Evolutionary conservation across 2,113 vertebrate genomes (phyloP).

Genomic region (Pleuronectes platessa): DNA sequence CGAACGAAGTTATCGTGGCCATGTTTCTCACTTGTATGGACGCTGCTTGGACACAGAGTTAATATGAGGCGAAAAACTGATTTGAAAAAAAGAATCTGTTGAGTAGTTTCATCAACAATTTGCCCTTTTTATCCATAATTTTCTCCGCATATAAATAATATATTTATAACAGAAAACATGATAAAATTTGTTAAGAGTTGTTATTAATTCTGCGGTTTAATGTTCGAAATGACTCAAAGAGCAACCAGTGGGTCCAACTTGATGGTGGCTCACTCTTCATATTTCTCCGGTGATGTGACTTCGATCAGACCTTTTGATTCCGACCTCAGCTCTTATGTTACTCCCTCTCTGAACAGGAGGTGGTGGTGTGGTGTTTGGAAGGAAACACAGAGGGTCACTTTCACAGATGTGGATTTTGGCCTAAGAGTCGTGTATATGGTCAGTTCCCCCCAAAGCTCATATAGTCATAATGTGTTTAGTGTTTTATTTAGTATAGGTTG

Average conservation of each 20-base stretch:
- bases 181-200: neutral
- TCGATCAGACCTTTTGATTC: neutral
- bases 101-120: neutral
- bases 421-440: neutral
- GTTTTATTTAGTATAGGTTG: neutral
- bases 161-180: neutral
- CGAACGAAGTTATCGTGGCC: neutral
- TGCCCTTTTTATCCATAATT: neutral
- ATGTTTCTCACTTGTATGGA: neutral
- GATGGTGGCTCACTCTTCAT: neutral
- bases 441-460: neutral
- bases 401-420: too few relatives aligned
- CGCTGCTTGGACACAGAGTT: neutral
- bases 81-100: too few relatives aligned
- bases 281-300: neutral
- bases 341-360: slow-evolving; percentile 65
- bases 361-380: slow-evolving; percentile 59
- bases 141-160: neutral
- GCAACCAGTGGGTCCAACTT: neutral
- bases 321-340: slow-evolving; percentile 15
- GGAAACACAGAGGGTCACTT: neutral
- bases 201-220: neutral
- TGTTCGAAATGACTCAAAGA: neutral
- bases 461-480: neutral
- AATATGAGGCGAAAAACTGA: too few relatives aligned